Base-by-base conservation (phyloP, 2,797 vertebrate species). In the Selene dorsalis region DNA sequence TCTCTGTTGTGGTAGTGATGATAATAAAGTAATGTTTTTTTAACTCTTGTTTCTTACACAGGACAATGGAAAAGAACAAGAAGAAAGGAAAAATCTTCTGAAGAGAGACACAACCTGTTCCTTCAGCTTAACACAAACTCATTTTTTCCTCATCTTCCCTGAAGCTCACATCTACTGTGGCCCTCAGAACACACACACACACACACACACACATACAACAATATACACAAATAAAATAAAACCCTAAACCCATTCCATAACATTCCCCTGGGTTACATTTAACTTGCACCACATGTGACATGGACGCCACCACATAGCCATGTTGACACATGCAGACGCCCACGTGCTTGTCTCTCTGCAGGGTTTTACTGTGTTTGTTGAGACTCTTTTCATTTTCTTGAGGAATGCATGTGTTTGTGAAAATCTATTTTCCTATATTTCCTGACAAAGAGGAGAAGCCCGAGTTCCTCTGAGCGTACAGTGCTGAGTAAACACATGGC, bases 41-140 rank as follows among this genome's bases (percentile, higher is more conserved):
- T 39, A 41, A 0, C 4, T 80, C 14, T 24, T 50, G 10, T 84
- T 50, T 82, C 18, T 81, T 76, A 63, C 56, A 14, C 91, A 95
- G 95, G 89, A 96, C 95, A 13, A 95, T 96, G 94, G 95, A 95
- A 69, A 96, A 96, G 89, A 96, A 96, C 91, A 96, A 95, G 91
- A 96, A 96, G 92, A 96, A 96, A 88, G 95, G 95, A 50, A 95
- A 96, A 61, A 96, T 95, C 89, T 96, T 96, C 79, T 96, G 77
- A 94, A 89, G 74, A 75, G 73, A 45, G 18, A 45, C 24, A 0
- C 4, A 0, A 52, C 64, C 0, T 50, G 28, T 73, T 59, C 50
- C 73, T 84, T 69, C 61, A 47, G 24, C 71, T 81, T 72, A 39
- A 75, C 75, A 75, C 55, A 86, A 85, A 79, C 79, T 82, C 22